A percentile compares a stretch with the other conserved stretches of the same genome.
phyloP scores from a whole-genome alignment of 2,113 vertebrate species.

The Aspidoscelis tigris region DNA sequence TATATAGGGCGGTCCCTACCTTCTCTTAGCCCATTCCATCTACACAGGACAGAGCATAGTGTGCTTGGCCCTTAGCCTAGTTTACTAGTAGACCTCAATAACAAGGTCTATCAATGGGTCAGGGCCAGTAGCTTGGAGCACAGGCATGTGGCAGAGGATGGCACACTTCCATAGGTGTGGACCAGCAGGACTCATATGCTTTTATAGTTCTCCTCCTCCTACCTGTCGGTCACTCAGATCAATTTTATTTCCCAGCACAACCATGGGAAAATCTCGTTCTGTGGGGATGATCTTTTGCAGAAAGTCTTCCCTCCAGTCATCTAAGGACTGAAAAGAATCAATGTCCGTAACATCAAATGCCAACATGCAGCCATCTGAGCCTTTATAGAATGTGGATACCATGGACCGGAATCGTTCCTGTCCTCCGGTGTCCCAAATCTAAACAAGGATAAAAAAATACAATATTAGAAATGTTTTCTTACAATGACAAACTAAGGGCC shows the following conservation, averaged over 20 bases:
- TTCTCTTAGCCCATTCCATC: too few relatives aligned
- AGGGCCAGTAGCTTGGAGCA: too few relatives aligned
- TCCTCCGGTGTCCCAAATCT: conserved; percentile 86
- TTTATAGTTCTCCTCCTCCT: not conserved
- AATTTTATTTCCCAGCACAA: conserved; percentile 83
- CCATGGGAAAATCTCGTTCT: conserved; percentile 78
- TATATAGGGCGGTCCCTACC: too few relatives aligned
- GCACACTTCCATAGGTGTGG: too few relatives aligned
- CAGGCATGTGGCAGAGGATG: too few relatives aligned
- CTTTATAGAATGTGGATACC: conserved; percentile 84
- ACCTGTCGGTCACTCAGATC: conserved; percentile 81
- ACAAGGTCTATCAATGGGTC: too few relatives aligned
- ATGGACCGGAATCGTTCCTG: conserved; percentile 84
- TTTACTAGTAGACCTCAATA: too few relatives aligned
- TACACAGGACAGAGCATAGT: too few relatives aligned
- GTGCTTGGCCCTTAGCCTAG: too few relatives aligned
- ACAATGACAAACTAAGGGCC: not conserved
- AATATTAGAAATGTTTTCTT: not conserved
- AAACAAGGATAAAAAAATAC: conserved; percentile 41
- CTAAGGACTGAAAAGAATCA: conserved; percentile 79
- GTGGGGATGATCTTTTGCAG: conserved; percentile 74
- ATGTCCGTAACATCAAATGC: conserved; percentile 80
- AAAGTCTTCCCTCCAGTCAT: conserved; percentile 80
- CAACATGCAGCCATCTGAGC: conserved; percentile 80
- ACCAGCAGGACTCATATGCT: too few relatives aligned